Conservation (phyloP, 2,888 invertebrate species). For the Drosophila hamatofila region DNA sequence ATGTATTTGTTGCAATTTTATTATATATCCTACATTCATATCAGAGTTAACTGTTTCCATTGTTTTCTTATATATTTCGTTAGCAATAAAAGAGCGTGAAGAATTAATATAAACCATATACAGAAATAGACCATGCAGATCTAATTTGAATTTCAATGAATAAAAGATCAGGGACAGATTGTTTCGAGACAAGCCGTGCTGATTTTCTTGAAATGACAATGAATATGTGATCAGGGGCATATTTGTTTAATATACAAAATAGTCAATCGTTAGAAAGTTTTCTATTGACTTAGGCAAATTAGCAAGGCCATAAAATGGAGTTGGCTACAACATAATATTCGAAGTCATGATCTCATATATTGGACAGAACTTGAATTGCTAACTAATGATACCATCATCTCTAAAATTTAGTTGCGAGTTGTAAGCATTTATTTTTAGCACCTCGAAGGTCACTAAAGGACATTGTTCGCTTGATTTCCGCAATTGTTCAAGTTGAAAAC, state of each 20-base stretch:
- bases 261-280: slow-evolving; percentile 46
- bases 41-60: neutral
- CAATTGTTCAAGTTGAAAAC: slow-evolving; percentile 50
- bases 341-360: neutral
- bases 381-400: slow-evolving; percentile 41
- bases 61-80: neutral
- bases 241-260: slow-evolving; percentile 4
- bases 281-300: slow-evolving; percentile 18
- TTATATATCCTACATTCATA: neutral
- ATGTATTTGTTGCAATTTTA: too few relatives aligned
- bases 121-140: neutral
- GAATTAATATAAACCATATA: neutral
- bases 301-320: slow-evolving; percentile 40
- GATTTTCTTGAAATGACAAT: too few relatives aligned
- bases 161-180: slow-evolving; percentile 30
- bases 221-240: slow-evolving; percentile 48
- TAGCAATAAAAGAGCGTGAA: slow-evolving; percentile 18
- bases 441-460: slow-evolving; percentile 55
- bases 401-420: slow-evolving; percentile 24
- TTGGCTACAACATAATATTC: neutral
- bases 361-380: slow-evolving; percentile 2
- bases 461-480: slow-evolving; percentile 57
- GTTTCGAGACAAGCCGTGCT: slow-evolving; percentile 2
- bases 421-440: slow-evolving; percentile 43
- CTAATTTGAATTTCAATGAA: slow-evolving; percentile 5